phyloP scores from a whole-genome alignment of 2,113 vertebrate genomes.

The Plecotus auritus region DNA sequence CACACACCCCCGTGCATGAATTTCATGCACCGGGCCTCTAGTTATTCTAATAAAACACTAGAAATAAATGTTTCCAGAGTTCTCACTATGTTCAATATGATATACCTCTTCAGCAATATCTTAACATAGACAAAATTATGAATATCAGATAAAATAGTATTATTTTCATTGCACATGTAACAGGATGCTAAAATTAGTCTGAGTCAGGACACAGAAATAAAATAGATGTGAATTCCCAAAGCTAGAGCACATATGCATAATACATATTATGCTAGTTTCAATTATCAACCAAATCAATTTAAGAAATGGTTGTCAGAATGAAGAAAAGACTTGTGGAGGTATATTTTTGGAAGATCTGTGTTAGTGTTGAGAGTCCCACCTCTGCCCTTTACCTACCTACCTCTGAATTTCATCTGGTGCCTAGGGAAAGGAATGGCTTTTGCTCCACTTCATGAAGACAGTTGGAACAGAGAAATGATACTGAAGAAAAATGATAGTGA shows the following conservation, averaged over 20 bases:
- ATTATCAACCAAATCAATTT: not conserved
- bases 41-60: not conserved
- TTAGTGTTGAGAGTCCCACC: too few relatives aligned
- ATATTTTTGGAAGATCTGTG: too few relatives aligned
- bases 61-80: not conserved
- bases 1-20: too few relatives aligned
- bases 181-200: constrained; percentile 5
- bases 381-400: too few relatives aligned
- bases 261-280: not conserved
- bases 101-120: not conserved
- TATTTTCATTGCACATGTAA: not conserved
- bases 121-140: not conserved
- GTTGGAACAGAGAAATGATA: too few relatives aligned
- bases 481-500: too few relatives aligned
- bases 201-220: not conserved
- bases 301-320: not conserved
- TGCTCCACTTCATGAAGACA: too few relatives aligned
- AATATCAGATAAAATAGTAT: not conserved
- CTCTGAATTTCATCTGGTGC: too few relatives aligned
- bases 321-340: not conserved
- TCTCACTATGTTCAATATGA: not conserved
- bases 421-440: too few relatives aligned
- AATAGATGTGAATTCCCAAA: constrained; percentile 12
- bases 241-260: not conserved
- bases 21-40: too few relatives aligned